Evolutionary conservation across 2,113 vertebrate species (phyloP).

Genomic region (Ptilonorhynchus violaceus): DNA sequence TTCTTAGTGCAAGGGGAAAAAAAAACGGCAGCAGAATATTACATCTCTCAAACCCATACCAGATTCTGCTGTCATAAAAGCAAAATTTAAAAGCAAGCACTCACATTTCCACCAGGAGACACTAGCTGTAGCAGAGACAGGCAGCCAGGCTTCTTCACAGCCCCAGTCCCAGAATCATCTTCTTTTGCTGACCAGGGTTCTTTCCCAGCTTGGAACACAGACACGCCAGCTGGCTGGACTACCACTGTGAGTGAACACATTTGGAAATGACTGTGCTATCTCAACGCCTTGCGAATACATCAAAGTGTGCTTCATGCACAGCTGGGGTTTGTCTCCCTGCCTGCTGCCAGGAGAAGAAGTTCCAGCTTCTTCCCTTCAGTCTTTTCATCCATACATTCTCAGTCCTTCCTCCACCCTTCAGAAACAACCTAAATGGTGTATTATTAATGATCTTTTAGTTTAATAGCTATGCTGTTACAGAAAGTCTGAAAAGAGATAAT

Average conservation of each 20-base stretch:
- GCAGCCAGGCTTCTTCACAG: background rate
- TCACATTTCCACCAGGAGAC: background rate
- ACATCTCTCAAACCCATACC: background rate
- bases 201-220: background rate
- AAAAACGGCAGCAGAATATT: background rate
- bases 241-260: conserved; percentile 2
- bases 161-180: background rate
- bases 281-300: background rate
- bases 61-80: background rate
- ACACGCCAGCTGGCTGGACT: conserved; percentile 9
- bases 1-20: accelerated
- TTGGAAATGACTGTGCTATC: conserved; percentile 4
- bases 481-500: background rate
- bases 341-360: conserved; percentile 11
- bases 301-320: conserved; percentile 19
- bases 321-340: conserved; percentile 40
- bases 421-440: background rate
- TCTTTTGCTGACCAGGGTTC: background rate
- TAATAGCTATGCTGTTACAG: background rate
- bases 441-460: conserved; percentile 23
- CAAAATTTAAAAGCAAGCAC: background rate
- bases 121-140: background rate
- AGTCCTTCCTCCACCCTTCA: background rate
- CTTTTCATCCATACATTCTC: background rate
- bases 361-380: background rate